Evolutionary conservation across 2,888 invertebrate genomes (phyloP).

Genomic region (Drosophila basisetae): DNA sequence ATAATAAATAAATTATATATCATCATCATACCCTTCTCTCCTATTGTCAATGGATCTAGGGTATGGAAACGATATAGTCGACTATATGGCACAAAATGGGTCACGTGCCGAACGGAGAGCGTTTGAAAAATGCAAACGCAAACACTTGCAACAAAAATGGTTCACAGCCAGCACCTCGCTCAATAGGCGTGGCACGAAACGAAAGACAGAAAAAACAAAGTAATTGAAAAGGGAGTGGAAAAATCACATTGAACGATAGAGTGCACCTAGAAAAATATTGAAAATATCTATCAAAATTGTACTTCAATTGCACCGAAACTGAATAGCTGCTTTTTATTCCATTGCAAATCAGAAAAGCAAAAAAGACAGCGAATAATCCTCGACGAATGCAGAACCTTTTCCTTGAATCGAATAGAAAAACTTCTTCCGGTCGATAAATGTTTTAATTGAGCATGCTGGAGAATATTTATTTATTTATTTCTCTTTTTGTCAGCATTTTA

Average conservation of each 20-base stretch:
- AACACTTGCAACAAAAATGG: slow-evolving; percentile 47
- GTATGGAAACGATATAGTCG: slow-evolving; percentile 10
- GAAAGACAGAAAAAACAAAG: slow-evolving; percentile 10
- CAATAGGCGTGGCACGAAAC: slow-evolving; percentile 53
- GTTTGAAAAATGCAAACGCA: slow-evolving; percentile 63
- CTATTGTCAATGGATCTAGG: not conserved
- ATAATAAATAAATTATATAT: not conserved
- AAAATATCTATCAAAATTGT: slow-evolving; percentile 72
- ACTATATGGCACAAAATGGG: slow-evolving; percentile 46
- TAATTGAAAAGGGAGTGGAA: not conserved
- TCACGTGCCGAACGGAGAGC: slow-evolving; percentile 48
- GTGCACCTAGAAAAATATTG: slow-evolving; percentile 40
- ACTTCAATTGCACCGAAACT: slow-evolving; percentile 57
- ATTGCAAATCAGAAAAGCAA: not conserved
- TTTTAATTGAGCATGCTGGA: not conserved
- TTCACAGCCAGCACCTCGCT: slow-evolving; percentile 12
- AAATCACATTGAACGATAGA: slow-evolving; percentile 6
- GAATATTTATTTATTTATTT: not conserved
- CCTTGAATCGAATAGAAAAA: not conserved
- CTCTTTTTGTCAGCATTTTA: not conserved
- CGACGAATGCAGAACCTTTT: not conserved
- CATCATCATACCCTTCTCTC: not conserved
- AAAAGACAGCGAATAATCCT: not conserved
- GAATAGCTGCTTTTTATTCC: slow-evolving; percentile 29
- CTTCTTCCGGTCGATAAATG: not conserved